Evolutionary conservation across 2,888 invertebrate species (phyloP).

Genomic region (Caenorhabditis macrosperma): DNA sequence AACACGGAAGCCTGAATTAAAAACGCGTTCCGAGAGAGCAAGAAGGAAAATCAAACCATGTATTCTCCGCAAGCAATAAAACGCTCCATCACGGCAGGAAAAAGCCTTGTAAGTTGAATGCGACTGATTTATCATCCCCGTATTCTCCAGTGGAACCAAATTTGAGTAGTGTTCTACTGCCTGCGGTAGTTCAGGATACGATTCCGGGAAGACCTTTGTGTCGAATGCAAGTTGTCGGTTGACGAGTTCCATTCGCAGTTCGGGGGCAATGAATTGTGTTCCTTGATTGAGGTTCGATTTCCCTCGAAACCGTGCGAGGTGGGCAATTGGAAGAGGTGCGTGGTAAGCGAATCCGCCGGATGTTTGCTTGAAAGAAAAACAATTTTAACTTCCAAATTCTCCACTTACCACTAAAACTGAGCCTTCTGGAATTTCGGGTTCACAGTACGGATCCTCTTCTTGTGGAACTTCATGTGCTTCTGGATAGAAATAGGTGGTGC

Average conservation of each 20-base stretch:
- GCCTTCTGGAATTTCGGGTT: slow-evolving; percentile 39
- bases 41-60: slow-evolving; percentile 56
- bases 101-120: slow-evolving; percentile 64
- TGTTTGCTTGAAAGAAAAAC: slow-evolving; percentile 45
- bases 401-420: slow-evolving; percentile 37
- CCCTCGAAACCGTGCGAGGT: slow-evolving; percentile 67
- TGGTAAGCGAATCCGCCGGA: slow-evolving; percentile 58
- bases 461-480: slow-evolving; percentile 9
- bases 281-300: slow-evolving; percentile 62
- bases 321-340: slow-evolving; percentile 59
- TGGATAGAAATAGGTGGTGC: slow-evolving; percentile 63
- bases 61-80: slow-evolving; percentile 68
- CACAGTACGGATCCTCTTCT: slow-evolving; percentile 29
- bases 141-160: slow-evolving; percentile 66
- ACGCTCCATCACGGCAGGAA: slow-evolving; percentile 67
- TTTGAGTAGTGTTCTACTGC: slow-evolving; percentile 66
- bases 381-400: neutral
- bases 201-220: slow-evolving; percentile 52
- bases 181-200: slow-evolving; percentile 66
- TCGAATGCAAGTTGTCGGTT: slow-evolving; percentile 71
- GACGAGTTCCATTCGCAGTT: slow-evolving; percentile 67
- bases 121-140: slow-evolving; percentile 34
- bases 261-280: slow-evolving; percentile 68
- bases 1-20: slow-evolving; percentile 87
- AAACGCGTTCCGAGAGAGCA: neutral